Conservation (phyloP, 2,113 vertebrate species). For the Manacus vitellinus region DNA sequence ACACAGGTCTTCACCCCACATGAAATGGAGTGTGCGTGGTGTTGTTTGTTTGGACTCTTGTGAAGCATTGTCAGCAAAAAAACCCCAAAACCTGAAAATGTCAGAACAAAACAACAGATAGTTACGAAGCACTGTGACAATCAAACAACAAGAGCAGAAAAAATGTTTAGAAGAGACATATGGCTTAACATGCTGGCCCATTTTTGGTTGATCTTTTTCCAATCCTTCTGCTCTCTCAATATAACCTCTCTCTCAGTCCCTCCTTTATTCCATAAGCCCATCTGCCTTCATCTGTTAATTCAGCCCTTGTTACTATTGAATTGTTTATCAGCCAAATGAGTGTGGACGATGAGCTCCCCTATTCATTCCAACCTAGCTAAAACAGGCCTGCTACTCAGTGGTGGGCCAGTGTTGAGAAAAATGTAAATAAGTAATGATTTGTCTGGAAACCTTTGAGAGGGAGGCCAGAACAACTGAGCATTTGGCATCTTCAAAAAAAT, state of each 20-base stretch:
- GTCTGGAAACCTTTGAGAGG: not conserved
- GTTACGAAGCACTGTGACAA: not conserved
- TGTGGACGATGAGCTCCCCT: not conserved
- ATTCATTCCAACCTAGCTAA: not conserved
- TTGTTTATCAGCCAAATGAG: conserved; percentile 33
- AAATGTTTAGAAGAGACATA: conserved; percentile 60
- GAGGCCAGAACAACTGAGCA: not conserved
- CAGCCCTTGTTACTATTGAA: conserved; percentile 36
- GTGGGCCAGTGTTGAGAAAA: not conserved
- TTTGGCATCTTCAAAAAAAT: not conserved
- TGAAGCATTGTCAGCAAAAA: not conserved
- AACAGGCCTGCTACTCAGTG: not conserved
- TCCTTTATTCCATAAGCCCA: conserved; percentile 44
- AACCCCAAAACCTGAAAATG: not conserved
- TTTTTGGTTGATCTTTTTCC: conserved; percentile 65
- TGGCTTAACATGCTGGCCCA: conserved; percentile 60
- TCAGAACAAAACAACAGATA: not conserved
- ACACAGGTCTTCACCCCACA: not conserved
- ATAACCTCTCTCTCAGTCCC: conserved; percentile 38
- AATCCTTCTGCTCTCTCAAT: conserved; percentile 57
- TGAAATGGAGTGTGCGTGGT: not conserved
- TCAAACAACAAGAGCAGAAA: conserved; percentile 54
- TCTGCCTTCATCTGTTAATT: conserved; percentile 66
- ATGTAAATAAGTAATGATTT: not conserved
- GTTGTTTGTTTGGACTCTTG: not conserved